phyloP scores from a whole-genome alignment of 2,113 vertebrate species.

The Pseudopipra pipra region DNA sequence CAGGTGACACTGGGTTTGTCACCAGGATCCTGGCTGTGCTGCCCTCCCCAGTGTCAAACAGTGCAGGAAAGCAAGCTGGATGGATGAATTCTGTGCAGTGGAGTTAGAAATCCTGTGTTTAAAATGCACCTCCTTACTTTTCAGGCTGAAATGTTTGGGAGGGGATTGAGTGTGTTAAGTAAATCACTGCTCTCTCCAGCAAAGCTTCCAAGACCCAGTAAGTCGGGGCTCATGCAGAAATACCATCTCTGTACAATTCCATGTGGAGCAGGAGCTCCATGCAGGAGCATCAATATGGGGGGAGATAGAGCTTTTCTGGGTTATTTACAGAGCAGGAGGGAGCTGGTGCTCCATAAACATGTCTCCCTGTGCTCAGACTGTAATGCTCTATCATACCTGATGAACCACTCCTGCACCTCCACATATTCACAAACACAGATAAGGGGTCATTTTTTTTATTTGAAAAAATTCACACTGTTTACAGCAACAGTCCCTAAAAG shows the following conservation, averaged over 20 bases:
- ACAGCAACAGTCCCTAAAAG: neutral
- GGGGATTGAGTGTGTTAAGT: neutral
- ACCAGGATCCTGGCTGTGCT: neutral
- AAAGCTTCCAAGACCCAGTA: neutral
- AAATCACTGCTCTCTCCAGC: neutral
- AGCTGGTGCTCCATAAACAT: neutral
- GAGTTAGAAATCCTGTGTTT: neutral
- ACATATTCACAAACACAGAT: neutral
- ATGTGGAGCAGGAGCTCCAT: neutral
- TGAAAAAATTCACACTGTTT: neutral
- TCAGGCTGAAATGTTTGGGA: neutral
- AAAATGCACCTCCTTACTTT: neutral
- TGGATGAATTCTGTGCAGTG: rapidly evolving
- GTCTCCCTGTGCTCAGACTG: neutral
- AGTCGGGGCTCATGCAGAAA: neutral
- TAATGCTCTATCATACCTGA: neutral
- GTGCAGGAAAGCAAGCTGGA: neutral
- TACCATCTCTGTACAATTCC: neutral
- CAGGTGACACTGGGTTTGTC: neutral
- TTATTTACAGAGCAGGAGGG: neutral
- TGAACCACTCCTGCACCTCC: neutral
- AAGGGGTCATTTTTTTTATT: neutral
- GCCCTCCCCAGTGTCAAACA: neutral
- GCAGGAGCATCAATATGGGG: neutral
- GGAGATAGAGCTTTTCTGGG: neutral